A percentile compares a stretch with the other conserved stretches of the same genome.
phyloP scores from a whole-genome alignment of 1,140 invertebrate genomes.

The Yoshiicerus persimilis region DNA sequence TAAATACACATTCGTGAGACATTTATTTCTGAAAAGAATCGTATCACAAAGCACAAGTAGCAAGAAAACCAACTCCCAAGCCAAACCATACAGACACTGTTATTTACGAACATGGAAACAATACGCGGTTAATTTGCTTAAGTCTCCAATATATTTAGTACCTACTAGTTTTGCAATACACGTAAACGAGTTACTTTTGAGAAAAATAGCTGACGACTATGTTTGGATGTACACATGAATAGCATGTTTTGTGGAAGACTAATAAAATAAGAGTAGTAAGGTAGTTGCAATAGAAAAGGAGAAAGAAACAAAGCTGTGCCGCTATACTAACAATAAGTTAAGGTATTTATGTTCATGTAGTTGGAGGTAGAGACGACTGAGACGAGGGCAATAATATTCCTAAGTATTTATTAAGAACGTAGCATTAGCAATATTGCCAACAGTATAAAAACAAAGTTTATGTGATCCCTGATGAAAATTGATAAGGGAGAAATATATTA shows the following conservation, averaged over 20 bases:
- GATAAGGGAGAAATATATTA: conserved; percentile 21
- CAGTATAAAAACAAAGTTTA: conserved; percentile 22
- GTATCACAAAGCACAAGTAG: neutral
- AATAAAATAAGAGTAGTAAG: neutral
- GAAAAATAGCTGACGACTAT: neutral
- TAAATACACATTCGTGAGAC: conserved; percentile 10
- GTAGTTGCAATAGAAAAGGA: neutral
- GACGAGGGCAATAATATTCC: conserved; percentile 2
- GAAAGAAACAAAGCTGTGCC: neutral
- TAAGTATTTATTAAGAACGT: conserved; percentile 12
- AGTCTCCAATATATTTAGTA: neutral
- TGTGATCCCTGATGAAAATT: conserved; percentile 21
- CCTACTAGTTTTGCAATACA: neutral
- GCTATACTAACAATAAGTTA: neutral
- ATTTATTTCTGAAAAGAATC: neutral
- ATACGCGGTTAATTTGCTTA: neutral
- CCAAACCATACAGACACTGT: neutral
- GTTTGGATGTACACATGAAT: neutral
- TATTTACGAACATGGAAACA: neutral
- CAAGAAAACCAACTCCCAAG: too few species aligned
- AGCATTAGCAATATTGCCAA: conserved; percentile 20
- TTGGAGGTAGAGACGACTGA: neutral
- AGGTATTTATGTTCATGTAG: neutral
- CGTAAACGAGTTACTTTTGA: neutral
- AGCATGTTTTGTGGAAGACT: too few species aligned